These are phyloP conservation scores for Hylia prasina DNA, from an alignment of 2,113 vertebrate species.

Conservation along the genomic window DNA sequence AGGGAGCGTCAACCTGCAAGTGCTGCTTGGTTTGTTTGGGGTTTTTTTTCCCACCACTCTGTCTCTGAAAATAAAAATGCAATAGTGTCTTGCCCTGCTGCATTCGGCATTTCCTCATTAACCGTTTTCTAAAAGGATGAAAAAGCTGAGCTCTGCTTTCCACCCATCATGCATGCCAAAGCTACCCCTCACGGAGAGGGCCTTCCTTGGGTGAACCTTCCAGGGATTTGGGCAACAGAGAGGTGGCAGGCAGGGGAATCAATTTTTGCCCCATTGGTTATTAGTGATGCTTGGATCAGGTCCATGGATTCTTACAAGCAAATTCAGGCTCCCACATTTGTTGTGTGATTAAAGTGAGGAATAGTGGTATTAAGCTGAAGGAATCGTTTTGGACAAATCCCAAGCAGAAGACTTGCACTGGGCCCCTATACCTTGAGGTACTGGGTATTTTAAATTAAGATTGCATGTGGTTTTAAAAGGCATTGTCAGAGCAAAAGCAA, in stretches of 20 bases:
- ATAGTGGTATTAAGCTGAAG: not conserved
- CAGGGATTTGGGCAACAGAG: not conserved
- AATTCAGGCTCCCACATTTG: not conserved
- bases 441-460: conserved; percentile 43
- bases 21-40: not conserved
- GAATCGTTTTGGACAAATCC: conserved; percentile 27
- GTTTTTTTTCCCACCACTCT: not conserved
- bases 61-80: not conserved
- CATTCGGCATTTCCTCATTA: not conserved
- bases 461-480: conserved; percentile 42
- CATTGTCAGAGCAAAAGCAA: conserved; percentile 44
- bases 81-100: accelerated
- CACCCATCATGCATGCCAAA: accelerated
- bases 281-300: not conserved
- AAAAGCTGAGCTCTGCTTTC: not conserved
- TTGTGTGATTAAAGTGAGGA: not conserved
- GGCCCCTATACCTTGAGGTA: conserved; percentile 10
- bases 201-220: not conserved
- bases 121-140: not conserved
- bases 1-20: accelerated
- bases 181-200: not conserved
- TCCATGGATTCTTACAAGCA: not conserved
- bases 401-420: not conserved
- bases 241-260: not conserved
- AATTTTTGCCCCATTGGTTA: not conserved